These are phyloP conservation scores for Pogonus chalceus DNA, from an alignment of 1,140 invertebrate genomes.

Conservation along the genomic window DNA sequence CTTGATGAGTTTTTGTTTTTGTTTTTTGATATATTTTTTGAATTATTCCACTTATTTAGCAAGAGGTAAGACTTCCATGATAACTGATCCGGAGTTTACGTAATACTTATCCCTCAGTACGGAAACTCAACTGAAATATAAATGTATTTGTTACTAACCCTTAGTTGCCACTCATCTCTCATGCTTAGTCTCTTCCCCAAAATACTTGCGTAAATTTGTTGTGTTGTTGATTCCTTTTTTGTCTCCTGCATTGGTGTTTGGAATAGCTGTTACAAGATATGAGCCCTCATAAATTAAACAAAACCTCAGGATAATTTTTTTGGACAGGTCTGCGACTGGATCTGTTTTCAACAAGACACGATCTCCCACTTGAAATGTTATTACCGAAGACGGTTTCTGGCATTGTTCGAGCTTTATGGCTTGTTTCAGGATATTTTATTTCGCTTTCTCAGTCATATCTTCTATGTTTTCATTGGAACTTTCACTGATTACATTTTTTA, in stretches of 20 bases:
- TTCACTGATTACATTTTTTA: slow-evolving; percentile 18
- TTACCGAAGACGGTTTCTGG: slow-evolving; percentile 13
- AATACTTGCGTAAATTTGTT: too few relatives aligned
- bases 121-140: too few relatives aligned
- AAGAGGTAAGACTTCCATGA: too few relatives aligned
- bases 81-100: too few relatives aligned
- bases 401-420: slow-evolving; percentile 16
- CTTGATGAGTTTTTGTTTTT: too few relatives aligned
- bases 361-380: slow-evolving; percentile 16
- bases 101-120: too few relatives aligned
- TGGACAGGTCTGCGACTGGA: slow-evolving; percentile 13
- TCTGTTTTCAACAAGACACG: slow-evolving; percentile 28
- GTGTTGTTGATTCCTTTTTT: too few relatives aligned
- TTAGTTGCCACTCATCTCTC: too few relatives aligned
- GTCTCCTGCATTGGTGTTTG: slow-evolving; percentile 20
- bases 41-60: background rate
- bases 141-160: too few relatives aligned
- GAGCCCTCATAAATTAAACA: slow-evolving; percentile 20
- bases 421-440: slow-evolving; percentile 19
- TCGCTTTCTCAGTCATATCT: slow-evolving; percentile 21
- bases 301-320: slow-evolving; percentile 20
- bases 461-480: slow-evolving; percentile 13
- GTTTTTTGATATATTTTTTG: background rate
- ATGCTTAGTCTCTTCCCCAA: too few relatives aligned
- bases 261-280: slow-evolving; percentile 19